Evolutionary conservation across 2,797 vertebrate genomes (phyloP).

Genomic region (Leptatherina wallacei): DNA sequence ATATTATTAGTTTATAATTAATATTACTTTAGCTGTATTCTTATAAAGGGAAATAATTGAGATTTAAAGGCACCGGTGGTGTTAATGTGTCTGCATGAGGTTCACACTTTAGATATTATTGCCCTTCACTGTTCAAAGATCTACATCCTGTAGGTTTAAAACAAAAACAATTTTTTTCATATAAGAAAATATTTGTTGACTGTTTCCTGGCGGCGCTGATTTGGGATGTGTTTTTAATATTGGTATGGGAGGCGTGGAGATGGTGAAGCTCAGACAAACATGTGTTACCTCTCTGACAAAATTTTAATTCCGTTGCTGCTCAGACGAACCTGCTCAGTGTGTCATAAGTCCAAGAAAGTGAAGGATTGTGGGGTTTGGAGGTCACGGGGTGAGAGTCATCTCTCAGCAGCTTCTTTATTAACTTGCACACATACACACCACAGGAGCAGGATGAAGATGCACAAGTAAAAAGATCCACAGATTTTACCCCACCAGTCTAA

Average conservation of each 20-base stretch:
- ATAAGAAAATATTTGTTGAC: too few species aligned
- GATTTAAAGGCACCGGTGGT: too few species aligned
- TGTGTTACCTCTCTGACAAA: slow-evolving; percentile 46
- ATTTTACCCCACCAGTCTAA: slow-evolving; percentile 42
- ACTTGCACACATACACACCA: slow-evolving; percentile 43
- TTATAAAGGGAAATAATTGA: too few species aligned
- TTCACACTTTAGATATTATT: too few species aligned
- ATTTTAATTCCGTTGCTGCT: slow-evolving; percentile 39
- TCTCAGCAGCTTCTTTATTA: slow-evolving; percentile 83
- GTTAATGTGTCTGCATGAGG: too few species aligned
- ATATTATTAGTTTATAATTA: too few species aligned
- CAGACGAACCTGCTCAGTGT: slow-evolving; percentile 52
- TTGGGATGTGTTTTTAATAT: too few species aligned
- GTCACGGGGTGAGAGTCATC: slow-evolving; percentile 74
- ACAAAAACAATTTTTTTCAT: too few species aligned
- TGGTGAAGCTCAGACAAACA: slow-evolving; percentile 12
- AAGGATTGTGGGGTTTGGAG: slow-evolving; percentile 68
- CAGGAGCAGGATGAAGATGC: slow-evolving; percentile 2
- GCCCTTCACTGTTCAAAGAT: too few species aligned
- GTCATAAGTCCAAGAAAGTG: slow-evolving; percentile 67
- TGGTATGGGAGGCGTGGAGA: background rate
- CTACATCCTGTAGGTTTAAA: too few species aligned
- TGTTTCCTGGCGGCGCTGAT: too few species aligned
- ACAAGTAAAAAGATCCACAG: slow-evolving; percentile 9
- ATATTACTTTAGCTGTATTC: too few species aligned